Evolutionary conservation across 2,113 vertebrate genomes (phyloP).

Genomic region (Callionymus lyra): DNA sequence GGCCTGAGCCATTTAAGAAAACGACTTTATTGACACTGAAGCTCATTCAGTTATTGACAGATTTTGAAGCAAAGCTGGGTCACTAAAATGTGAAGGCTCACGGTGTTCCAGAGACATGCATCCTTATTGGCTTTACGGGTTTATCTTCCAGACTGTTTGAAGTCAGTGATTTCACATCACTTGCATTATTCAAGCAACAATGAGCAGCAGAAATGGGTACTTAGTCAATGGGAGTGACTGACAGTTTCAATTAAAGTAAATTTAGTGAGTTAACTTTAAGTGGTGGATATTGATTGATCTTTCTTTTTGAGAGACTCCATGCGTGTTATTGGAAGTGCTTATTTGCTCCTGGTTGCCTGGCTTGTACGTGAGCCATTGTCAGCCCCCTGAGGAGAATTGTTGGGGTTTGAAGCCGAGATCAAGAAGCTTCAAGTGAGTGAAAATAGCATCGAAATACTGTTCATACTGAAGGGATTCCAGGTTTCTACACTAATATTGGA

Average conservation of each 20-base stretch:
- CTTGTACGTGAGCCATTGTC: conserved; percentile 29
- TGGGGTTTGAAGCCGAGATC: conserved; percentile 40
- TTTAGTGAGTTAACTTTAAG: conserved; percentile 44
- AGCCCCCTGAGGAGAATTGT: conserved; percentile 31
- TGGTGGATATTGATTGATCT: conserved; percentile 48
- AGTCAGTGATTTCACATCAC: conserved; percentile 40
- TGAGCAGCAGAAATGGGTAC: conserved; percentile 32
- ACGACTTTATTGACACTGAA: too few species aligned
- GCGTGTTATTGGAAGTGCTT: conserved; percentile 47
- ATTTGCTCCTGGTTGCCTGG: conserved; percentile 43
- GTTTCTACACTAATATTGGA: conserved; percentile 38
- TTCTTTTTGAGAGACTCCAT: conserved; percentile 34
- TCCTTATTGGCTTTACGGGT: conserved; percentile 32
- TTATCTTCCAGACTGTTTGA: conserved; percentile 41
- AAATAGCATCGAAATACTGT: conserved; percentile 42
- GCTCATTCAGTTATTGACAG: conserved; percentile 23
- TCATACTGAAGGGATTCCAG: conserved; percentile 37
- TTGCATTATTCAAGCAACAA: conserved; percentile 41
- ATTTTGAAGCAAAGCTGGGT: conserved; percentile 37
- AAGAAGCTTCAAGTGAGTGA: conserved; percentile 35
- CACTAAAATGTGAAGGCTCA: conserved; percentile 37
- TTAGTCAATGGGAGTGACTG: conserved; percentile 29
- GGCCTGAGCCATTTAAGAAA: too few species aligned
- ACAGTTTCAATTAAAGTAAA: conserved; percentile 38
- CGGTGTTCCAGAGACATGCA: conserved; percentile 32